Evolutionary conservation across 2,888 invertebrate genomes (phyloP).

Genomic region (Acrobasis repandana): DNA sequence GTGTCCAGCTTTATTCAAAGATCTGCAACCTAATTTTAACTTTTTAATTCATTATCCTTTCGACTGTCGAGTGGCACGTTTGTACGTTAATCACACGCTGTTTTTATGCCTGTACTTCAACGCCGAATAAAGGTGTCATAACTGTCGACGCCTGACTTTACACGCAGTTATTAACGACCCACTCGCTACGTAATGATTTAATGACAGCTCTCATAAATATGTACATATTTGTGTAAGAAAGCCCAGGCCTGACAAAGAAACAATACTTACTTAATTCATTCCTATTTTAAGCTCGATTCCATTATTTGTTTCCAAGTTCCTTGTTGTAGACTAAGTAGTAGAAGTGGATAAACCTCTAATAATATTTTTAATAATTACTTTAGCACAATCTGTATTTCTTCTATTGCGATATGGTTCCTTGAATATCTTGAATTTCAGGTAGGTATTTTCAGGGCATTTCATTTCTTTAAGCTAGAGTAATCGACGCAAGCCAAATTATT

Average conservation of each 20-base stretch:
- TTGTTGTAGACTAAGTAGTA: too few relatives aligned
- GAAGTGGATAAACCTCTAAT: too few relatives aligned
- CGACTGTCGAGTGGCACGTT: conserved; percentile 31
- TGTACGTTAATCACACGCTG: conserved; percentile 54
- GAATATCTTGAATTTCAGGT: too few relatives aligned
- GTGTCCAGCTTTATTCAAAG: neutral
- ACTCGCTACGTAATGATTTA: conserved; percentile 47
- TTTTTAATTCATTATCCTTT: conserved; percentile 25
- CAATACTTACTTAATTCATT: neutral
- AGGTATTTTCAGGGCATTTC: too few relatives aligned
- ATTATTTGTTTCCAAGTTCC: too few relatives aligned
- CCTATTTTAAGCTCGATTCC: neutral
- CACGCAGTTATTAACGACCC: conserved; percentile 46
- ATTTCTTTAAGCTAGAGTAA: too few relatives aligned
- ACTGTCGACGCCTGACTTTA: conserved; percentile 45
- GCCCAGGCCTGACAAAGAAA: neutral
- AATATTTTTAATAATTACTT: too few relatives aligned
- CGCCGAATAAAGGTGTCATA: conserved; percentile 57
- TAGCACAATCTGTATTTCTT: too few relatives aligned
- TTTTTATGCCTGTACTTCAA: conserved; percentile 50
- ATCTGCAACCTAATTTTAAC: neutral
- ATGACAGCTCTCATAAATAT: conserved; percentile 37
- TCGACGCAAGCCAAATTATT: too few relatives aligned
- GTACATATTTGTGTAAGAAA: conserved; percentile 17
- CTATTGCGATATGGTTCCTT: too few relatives aligned